A percentile compares a stretch with the other conserved stretches of the same genome.
These are phyloP conservation scores for Platygyra sinensis DNA, from an alignment of 64 coral and sea anemone genomes.

Conservation along the genomic window DNA sequence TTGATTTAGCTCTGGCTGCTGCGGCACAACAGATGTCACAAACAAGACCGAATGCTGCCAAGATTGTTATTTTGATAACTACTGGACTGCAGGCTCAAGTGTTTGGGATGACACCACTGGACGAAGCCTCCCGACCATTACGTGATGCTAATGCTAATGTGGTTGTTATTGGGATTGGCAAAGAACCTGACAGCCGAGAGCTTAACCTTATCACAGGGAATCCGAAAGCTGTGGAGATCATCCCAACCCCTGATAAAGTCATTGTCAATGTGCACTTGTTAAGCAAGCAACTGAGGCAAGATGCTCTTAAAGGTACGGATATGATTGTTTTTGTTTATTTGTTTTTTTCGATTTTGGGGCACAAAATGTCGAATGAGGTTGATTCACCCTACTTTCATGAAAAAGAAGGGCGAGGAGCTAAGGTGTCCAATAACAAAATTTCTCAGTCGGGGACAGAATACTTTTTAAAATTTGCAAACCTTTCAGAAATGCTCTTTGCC, in stretches of 20 bases:
- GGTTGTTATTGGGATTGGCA: conserved; percentile 71
- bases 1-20: conserved; percentile 65
- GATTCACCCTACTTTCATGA: too few relatives aligned
- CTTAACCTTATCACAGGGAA: conserved; percentile 33
- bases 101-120: conserved; percentile 6
- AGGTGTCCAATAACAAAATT: too few relatives aligned
- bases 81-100: conserved; percentile 60
- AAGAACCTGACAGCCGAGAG: conserved; percentile 28
- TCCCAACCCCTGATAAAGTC: conserved; percentile 53
- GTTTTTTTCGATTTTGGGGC: not conserved
- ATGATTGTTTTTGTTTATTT: too few relatives aligned
- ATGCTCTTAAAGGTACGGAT: conserved; percentile 19
- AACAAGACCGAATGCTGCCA: conserved; percentile 38
- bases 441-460: too few relatives aligned
- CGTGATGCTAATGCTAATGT: conserved; percentile 56
- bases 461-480: too few relatives aligned
- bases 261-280: conserved; percentile 25
- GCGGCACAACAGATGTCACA: conserved; percentile 48
- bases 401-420: too few relatives aligned
- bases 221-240: conserved; percentile 47
- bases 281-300: conserved; percentile 6
- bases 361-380: too few relatives aligned
- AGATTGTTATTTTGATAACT: conserved; percentile 54
- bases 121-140: conserved; percentile 50
- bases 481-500: too few relatives aligned